Base-by-base conservation (phyloP, 2,888 invertebrate species). In the Rotaria macrura region DNA sequence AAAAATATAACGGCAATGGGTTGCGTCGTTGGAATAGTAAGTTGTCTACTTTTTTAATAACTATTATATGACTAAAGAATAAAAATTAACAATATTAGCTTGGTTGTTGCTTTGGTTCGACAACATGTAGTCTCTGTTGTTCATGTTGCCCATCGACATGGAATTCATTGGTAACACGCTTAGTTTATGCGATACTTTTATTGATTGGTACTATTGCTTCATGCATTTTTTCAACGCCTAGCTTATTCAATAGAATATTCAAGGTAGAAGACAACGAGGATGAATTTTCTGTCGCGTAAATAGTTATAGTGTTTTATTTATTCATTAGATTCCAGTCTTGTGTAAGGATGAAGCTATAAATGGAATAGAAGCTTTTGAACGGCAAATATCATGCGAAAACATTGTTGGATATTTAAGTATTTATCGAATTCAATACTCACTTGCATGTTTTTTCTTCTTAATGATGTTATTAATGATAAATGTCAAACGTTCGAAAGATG, bases 121-220 rank as follows among this genome's bases (percentile, higher is more conserved):
- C 95, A 89, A 99, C 99, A 0, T 97, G 97, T 91, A 95, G 96
- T 79, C 93, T 98, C 85, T 98, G 98, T 92, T 99, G 98, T 91
- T 93, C 95, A n/a, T 95, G 95, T 85, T 99, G 98, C 90, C 98
- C 99, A 84, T 94, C 96, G 87, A 97, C 97, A 91, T 93, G 95
- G 91, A 98, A 96, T 92, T 98, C 98, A 14, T 97, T 97, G 2
- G 96, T 97, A 1, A 94, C 96, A 2, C 94, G 98, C 55, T 94
- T 99, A 87, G 98, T 97, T 95, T 99, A 98, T 91, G 95, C 97
- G 0, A 89, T 98, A 84, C 94, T 99, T 94, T 92, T 99, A 88
- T 92, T 99, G 84, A 90, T 97, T 17, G 95, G 95, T 5, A 65
- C 96, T 84, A 93, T 97, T 65, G 93, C 94, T 0, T 95, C 96